Base-by-base conservation (phyloP, 2,888 invertebrate genomes). In the Lepetodrilus schrolli region DNA sequence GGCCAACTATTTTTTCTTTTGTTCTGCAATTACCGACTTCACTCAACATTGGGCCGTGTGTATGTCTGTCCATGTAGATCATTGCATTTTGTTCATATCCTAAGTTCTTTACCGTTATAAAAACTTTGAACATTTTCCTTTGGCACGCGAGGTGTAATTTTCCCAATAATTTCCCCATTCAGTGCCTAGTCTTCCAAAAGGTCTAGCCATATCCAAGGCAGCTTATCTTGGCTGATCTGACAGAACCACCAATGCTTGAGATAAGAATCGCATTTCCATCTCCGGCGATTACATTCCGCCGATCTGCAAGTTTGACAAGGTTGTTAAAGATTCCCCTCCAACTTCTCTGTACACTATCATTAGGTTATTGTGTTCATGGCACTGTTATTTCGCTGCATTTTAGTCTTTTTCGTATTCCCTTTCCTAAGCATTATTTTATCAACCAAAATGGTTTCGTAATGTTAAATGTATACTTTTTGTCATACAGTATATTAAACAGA, bases 171-270 rank as follows among this genome's bases (percentile, higher is more conserved):
- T 34, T 58, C 30, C 58, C 30, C 58, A 58, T 58, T 30, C 26
- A n/a, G 10, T 34, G 26, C 34, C 30, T 30, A 58, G 4, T 10
- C 17, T 30, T 10, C 13, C 34, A 34, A 58, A 23, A 58, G 58
- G 26, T 58, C 17, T 23, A 26, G n/a, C 10, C 26, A 30, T 17
- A 13, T 17, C 7, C 34, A n/a, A 30, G 17, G 17, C 30, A 2
- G 34, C 58, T 58, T 58, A 58, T 58, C 58, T 58, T 58, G 58
- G 26, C 58, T 26, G 8, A 58, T 58, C 58, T 58, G 58, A 58
- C 58, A 58, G 26, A 30, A 10, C 23, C 17, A 58, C 26, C 34
- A 13, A 17, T 30, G 26, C 30, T 30, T 30, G 30, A 8, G 58
- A 58, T 58, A 58, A 26, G 58, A 23, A 58, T 30, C 26, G 34